Evolutionary conservation across 1,140 invertebrate species (phyloP), one percentile per base, ranked within the genome.

Genomic region (Zaprionus taronus): DNA sequence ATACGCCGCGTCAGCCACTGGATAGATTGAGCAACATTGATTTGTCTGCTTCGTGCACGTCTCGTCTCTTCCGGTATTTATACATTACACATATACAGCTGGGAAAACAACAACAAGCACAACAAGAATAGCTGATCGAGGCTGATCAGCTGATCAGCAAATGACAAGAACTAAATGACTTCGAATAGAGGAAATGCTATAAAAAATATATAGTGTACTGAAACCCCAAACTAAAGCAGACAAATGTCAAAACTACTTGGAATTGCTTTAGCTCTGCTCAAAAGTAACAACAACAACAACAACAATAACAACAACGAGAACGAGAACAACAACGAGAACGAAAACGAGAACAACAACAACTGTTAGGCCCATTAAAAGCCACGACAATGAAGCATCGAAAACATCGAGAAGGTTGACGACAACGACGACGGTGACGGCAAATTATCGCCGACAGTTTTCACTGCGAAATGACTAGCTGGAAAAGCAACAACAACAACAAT

Each of bases 351-450:
- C 77, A 84, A 66, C 69, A 77, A 56, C 69, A 57, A 77, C 68
- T 77, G 74, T 80, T 80, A 82, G 80, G 78, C 74, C 84, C 81
- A 87, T 89, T 83, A 83, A 77, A 80, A 76, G 78, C 63, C 77
- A 76, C 70, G 72, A 89, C 78, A 89, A 66, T 71, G 83, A 74
- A 78, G 64, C 53, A 79, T 75, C 68, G 73, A 77, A 72, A 76
- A 63, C 72, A 66, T 65, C 66, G 53, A 73, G 77, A 64, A 70
- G 51, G 49, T 74, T 69, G 72, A 41, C 31, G 51, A 47, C 58
- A 4, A 70, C 57, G 15, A 17, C 58, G 51, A 34, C 31, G 31
- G 31, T 7, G 31, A 63, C 63, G 71, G 41, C 71, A 66, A 66
- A 67, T 57, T 53, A 72, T 72, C 61, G 65, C 55, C 76, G 68